Evolutionary conservation across 2,113 vertebrate species (phyloP).

Genomic region (Alligator sinensis): DNA sequence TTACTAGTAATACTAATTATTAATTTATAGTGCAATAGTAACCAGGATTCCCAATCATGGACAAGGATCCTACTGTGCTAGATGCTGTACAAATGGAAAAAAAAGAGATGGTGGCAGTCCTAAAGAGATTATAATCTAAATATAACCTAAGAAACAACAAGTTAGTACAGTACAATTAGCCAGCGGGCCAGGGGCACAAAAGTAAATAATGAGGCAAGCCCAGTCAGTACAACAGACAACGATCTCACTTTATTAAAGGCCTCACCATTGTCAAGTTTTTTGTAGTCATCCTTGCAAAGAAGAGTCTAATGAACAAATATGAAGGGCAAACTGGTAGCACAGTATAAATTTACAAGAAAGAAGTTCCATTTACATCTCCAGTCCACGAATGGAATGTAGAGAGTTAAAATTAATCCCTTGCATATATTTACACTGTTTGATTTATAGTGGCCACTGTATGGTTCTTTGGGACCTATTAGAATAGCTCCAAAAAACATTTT

Average conservation of each 20-base stretch:
- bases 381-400: rapidly evolving
- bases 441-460: neutral
- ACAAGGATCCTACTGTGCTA: neutral
- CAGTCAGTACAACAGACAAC: neutral
- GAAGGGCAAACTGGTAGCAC: neutral
- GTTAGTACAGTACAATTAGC: neutral
- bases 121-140: neutral
- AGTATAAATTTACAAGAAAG: neutral
- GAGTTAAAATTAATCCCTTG: neutral
- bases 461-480: rapidly evolving
- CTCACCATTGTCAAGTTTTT: too few relatives aligned
- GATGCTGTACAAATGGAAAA: neutral
- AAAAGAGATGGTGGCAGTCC: neutral
- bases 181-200: neutral
- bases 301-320: neutral
- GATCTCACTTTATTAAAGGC: neutral
- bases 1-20: neutral
- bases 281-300: neutral
- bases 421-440: rapidly evolving
- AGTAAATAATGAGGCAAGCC: neutral
- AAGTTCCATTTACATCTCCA: neutral
- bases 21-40: neutral
- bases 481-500: neutral
- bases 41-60: neutral
- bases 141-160: neutral